Conservation (phyloP, 2,113 vertebrate genomes). For the Pseudorhombus dupliciocellatus region DNA sequence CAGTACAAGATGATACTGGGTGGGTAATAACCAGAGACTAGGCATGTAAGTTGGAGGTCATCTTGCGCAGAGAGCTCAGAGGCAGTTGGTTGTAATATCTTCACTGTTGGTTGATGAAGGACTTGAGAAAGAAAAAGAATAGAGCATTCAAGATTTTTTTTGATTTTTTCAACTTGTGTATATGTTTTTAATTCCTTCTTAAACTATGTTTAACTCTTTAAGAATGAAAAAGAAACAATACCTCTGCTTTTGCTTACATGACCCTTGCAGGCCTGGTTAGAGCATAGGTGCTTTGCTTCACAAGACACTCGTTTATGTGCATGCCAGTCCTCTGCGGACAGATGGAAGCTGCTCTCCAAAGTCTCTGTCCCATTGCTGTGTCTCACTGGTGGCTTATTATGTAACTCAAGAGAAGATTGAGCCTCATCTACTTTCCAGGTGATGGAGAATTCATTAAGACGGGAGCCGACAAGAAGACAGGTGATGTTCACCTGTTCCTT, state of each 20-base stretch:
- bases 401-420: accelerated
- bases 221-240: not conserved
- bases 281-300: slow-evolving; percentile 66
- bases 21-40: slow-evolving; percentile 71
- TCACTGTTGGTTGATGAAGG: slow-evolving; percentile 47
- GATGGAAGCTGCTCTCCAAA: slow-evolving; percentile 40
- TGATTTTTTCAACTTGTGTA: too few relatives aligned
- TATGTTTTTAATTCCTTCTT: not conserved
- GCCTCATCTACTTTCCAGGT: slow-evolving; percentile 64
- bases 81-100: slow-evolving; percentile 53
- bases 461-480: slow-evolving; percentile 65
- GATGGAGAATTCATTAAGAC: slow-evolving; percentile 58
- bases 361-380: slow-evolving; percentile 74
- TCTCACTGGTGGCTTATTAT: not conserved
- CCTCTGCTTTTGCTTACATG: slow-evolving; percentile 67
- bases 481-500: slow-evolving; percentile 47
- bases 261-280: slow-evolving; percentile 3
- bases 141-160: not conserved
- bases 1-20: slow-evolving; percentile 66
- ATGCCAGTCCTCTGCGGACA: slow-evolving; percentile 57
- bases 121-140: slow-evolving; percentile 41
- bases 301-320: slow-evolving; percentile 61
- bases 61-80: slow-evolving; percentile 39
- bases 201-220: not conserved
- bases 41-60: slow-evolving; percentile 52